A percentile compares a stretch with the other conserved stretches of the same genome.
These are phyloP conservation scores for Pterois miles DNA, from an alignment of 2,797 vertebrate genomes.

Conservation along the genomic window DNA sequence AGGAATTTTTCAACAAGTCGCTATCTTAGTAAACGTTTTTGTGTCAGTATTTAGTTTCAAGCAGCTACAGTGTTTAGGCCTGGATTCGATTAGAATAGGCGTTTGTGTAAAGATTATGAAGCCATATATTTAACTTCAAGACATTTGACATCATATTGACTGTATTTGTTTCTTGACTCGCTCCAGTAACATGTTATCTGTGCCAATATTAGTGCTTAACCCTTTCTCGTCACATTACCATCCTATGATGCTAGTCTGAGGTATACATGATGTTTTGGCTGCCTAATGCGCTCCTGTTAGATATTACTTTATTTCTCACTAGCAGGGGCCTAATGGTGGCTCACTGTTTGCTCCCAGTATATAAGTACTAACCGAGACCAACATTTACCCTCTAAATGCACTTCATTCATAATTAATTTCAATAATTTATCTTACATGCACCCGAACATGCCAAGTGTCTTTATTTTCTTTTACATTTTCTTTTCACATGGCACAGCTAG, in stretches of 20 bases:
- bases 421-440: conserved; percentile 71
- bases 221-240: background rate
- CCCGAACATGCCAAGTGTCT: conserved; percentile 36
- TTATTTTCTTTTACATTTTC: conserved; percentile 27
- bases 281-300: background rate
- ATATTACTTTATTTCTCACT: background rate
- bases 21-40: conserved; percentile 18
- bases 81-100: conserved; percentile 51
- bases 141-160: conserved; percentile 44
- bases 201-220: conserved; percentile 19
- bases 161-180: conserved; percentile 50
- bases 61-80: conserved; percentile 38
- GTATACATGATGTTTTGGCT: background rate
- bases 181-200: conserved; percentile 2
- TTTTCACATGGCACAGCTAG: conserved; percentile 10
- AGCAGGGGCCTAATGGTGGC: background rate
- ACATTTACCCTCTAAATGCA: conserved; percentile 62
- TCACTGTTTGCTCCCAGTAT: background rate
- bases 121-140: conserved; percentile 80
- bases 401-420: conserved; percentile 56
- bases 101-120: conserved; percentile 69
- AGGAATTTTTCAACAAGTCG: conserved; percentile 63
- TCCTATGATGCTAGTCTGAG: background rate
- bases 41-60: conserved; percentile 43
- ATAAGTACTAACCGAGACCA: conserved; percentile 61